Base-by-base conservation (phyloP, 2,888 invertebrate species). In the Bursaphelenchus okinawaensis region DNA sequence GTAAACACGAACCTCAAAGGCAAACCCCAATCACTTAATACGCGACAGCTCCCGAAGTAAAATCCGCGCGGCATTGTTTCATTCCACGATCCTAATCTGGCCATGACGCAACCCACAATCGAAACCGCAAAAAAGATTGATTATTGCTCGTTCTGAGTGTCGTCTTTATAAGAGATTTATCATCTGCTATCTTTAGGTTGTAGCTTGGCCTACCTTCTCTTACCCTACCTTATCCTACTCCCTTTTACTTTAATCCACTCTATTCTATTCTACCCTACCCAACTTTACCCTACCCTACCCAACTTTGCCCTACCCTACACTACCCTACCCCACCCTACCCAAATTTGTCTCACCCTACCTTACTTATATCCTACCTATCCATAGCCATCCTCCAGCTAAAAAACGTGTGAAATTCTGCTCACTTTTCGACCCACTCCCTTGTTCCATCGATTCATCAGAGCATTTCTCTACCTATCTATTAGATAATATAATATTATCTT, bases 341-440 rank as follows among this genome's bases (percentile, higher is more conserved):
- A 40, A 16, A 16, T 16, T 12, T 31, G 22, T 8, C 22, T 16
- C 24, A 22, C n/a, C n/a, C n/a, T n/a, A n/a, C n/a, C n/a, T n/a
- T n/a, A n/a, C n/a, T n/a, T n/a, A n/a, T n/a, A n/a, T n/a, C n/a
- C n/a, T n/a, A n/a, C n/a, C n/a, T n/a, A n/a, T n/a, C n/a, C n/a
- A n/a, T n/a, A n/a, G n/a, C n/a, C n/a, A n/a, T n/a, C n/a, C n/a
- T n/a, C n/a, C n/a, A n/a, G n/a, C n/a, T n/a, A n/a, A n/a, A n/a
- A n/a, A n/a, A n/a, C n/a, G n/a, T n/a, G 4, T 55, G 51, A 29
- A 16, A 61, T n/a, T 58, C 20, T 19, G 7, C 7, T 22, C 86
- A 95, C 94, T 88, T 93, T 87, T 83, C 96, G 86, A 12, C 96
- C 96, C 40, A 94, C 96, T 84, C 96, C 94, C 84, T 96, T 98